Evolutionary conservation across 2,797 vertebrate genomes (phyloP).

Genomic region (Sebastes vulpes): DNA sequence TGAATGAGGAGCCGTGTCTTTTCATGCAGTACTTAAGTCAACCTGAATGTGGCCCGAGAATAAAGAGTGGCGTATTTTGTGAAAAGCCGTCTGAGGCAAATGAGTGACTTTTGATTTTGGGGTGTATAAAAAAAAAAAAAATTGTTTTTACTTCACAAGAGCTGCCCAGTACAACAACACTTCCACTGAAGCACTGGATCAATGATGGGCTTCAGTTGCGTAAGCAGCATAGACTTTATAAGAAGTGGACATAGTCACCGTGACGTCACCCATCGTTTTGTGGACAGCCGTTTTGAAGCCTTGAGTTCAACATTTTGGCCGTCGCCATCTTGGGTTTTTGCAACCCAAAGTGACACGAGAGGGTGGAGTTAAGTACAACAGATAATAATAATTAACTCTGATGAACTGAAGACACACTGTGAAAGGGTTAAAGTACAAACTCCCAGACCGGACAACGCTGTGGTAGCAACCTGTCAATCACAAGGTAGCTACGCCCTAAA

Average conservation of each 20-base stretch:
- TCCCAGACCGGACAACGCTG: no score
- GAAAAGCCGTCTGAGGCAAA: background rate
- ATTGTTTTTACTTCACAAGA: background rate
- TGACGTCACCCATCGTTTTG: no score
- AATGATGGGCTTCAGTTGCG: background rate
- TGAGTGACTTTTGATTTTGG: background rate
- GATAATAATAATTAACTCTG: no score
- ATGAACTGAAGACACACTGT: no score
- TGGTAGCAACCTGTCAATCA: no score
- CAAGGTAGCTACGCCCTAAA: no score
- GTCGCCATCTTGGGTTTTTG: accelerated
- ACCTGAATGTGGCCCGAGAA: background rate
- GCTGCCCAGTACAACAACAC: background rate
- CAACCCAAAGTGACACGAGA: no score
- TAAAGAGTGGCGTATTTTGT: background rate
- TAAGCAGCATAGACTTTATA: background rate
- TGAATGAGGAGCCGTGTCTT: background rate
- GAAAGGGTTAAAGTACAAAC: no score
- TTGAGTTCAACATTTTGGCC: no score
- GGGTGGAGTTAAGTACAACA: no score
- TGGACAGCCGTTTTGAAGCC: no score
- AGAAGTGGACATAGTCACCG: no score
- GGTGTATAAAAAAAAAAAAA: background rate
- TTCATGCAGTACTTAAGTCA: background rate
- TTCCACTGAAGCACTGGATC: background rate